A percentile compares a stretch with the other conserved stretches of the same genome.
Conservation (phyloP, 2,888 invertebrate species). For the Dynastes grantii region DNA sequence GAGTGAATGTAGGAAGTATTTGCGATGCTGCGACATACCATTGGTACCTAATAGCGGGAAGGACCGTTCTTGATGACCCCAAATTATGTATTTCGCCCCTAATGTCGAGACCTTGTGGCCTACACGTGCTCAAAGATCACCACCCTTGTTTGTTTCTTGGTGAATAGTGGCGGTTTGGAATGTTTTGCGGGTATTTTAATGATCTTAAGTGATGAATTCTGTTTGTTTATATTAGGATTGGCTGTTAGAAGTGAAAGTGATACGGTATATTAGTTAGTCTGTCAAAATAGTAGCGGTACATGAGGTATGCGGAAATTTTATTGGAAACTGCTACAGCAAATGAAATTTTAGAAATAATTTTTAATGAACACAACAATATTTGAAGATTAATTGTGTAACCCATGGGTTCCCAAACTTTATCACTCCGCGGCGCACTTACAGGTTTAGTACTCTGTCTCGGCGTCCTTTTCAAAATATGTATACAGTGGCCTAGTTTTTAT, state of each 20-base stretch:
- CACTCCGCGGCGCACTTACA: too few species aligned
- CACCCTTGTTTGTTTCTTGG: constrained; percentile 50
- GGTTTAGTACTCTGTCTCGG: too few species aligned
- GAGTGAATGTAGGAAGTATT: constrained; percentile 11
- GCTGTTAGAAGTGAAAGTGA: not conserved
- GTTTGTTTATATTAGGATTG: constrained; percentile 5
- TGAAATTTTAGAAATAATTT: too few species aligned
- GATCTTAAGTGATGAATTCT: constrained; percentile 3
- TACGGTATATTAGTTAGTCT: not conserved
- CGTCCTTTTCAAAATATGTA: too few species aligned
- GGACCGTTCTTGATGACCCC: constrained; percentile 50
- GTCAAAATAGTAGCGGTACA: not conserved
- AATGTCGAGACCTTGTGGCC: constrained; percentile 50
- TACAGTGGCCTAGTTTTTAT: too few species aligned
- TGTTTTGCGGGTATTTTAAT: constrained; percentile 14
- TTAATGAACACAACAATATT: too few species aligned
- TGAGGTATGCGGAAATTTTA: too few species aligned
- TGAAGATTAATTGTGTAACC: too few species aligned
- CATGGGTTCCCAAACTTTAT: too few species aligned
- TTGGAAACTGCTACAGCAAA: too few species aligned
- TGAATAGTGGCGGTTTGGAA: constrained; percentile 29
- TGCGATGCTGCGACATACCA: constrained; percentile 18
- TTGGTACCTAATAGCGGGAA: constrained; percentile 13
- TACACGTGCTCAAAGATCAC: constrained; percentile 51
- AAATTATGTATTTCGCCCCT: constrained; percentile 47